Percentiles rank a stretch among this genome's conserved stretches.
Evolutionary conservation across 64 coral and sea anemone genomes (phyloP).

Genomic region (Astreopora myriophthalma): DNA sequence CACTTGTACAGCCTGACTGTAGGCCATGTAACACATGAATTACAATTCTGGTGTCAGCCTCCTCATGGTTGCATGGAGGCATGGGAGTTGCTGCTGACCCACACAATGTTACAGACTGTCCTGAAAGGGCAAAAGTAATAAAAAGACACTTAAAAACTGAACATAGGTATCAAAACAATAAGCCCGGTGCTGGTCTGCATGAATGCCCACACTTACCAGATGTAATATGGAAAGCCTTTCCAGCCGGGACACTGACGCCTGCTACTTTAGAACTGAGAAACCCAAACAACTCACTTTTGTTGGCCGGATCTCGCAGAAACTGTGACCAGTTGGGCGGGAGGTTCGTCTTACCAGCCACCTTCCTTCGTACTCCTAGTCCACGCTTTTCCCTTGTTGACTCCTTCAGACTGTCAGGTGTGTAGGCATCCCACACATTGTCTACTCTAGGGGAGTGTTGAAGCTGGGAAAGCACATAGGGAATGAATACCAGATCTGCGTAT

Average conservation of each 20-base stretch:
- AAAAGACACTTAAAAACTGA: slow-evolving; percentile 44
- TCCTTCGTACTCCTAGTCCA: slow-evolving; percentile 21
- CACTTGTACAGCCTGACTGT: neutral
- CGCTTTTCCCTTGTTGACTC: slow-evolving; percentile 19
- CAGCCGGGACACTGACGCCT: neutral
- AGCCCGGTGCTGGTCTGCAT: neutral
- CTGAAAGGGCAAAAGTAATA: neutral
- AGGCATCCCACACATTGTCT: slow-evolving; percentile 39
- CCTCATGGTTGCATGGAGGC: neutral
- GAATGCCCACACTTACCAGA: slow-evolving; percentile 28
- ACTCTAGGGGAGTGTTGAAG: slow-evolving; percentile 2
- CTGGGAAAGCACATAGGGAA: slow-evolving; percentile 33
- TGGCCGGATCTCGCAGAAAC: slow-evolving; percentile 30
- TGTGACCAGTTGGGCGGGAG: slow-evolving; percentile 35
- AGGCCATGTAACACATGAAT: neutral
- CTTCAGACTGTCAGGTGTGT: slow-evolving; percentile 33
- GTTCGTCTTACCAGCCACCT: slow-evolving; percentile 40
- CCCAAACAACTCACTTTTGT: slow-evolving; percentile 50
- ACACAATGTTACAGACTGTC: neutral
- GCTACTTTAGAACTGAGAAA: slow-evolving; percentile 40
- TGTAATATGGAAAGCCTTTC: neutral
- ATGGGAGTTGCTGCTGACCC: neutral
- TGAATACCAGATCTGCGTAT: slow-evolving; percentile 61
- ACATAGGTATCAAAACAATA: slow-evolving; percentile 9
- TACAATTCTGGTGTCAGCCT: slow-evolving; percentile 8